Base-by-base conservation (phyloP, 2,888 invertebrate genomes). In the Tetrapedia diversipes region DNA sequence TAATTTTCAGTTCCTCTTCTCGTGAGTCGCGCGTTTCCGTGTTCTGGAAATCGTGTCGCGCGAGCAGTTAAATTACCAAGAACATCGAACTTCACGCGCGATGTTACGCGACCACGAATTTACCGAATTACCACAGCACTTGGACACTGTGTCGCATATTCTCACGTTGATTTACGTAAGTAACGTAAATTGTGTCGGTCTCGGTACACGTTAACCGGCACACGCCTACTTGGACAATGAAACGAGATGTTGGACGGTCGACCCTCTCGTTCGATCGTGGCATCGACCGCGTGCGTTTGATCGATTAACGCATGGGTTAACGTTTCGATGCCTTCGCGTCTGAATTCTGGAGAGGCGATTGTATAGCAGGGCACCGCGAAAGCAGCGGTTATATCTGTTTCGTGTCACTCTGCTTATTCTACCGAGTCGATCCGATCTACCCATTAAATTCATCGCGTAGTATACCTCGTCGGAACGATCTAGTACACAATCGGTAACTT, bases 141-240 rank as follows among this genome's bases (percentile, higher is more conserved):
- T 10, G 16, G 27, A 43, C n/a, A n/a, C n/a, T n/a, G 6, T 32
- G 57, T 39, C 47, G 66, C 24, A 37, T 39, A 34, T 67, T 67
- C 71, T 67, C 67, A 47, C 60, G 72, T 54, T 67, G 72, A 67
- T 72, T 72, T 66, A 67, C 71, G 71, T 37, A 59, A 72, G 59
- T 54, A 60, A 53, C 47, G 67, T 67, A 67, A 72, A 72, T 67
- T 72, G 54, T 60, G 24, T 54, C 29, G 41, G 32, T 29, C 32
- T 59, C 53, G 59, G 16, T 29, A 11, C 53, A 45, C 32, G 67
- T 72, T 60, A 60, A 60, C 45, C 72, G 60, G 24, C 0, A 11
- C 54, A 72, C 60, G 72, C 67, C 60, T 67, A 60, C 72, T 53
- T 27, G 27, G 14, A 66, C 49, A 49, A 59, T 53, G 34, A 59